Conservation (phyloP, 2,888 invertebrate species). For the Nysson spinosus region DNA sequence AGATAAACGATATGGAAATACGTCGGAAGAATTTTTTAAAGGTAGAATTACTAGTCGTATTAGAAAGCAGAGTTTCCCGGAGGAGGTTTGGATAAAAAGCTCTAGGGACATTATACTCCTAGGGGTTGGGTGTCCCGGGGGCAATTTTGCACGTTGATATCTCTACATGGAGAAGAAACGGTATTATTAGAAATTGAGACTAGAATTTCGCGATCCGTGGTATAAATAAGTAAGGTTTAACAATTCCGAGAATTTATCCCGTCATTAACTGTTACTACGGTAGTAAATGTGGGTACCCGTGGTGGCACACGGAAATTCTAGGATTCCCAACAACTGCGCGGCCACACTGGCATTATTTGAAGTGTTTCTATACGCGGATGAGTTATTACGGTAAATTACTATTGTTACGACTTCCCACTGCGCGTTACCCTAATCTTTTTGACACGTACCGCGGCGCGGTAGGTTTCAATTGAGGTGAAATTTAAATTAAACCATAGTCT, state of each 20-base stretch:
- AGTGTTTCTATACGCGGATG: slow-evolving; percentile 58
- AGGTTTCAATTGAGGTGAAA: slow-evolving; percentile 56
- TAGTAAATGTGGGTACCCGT: slow-evolving; percentile 17
- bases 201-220: not conserved
- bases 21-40: no score
- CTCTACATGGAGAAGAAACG: no score
- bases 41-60: no score
- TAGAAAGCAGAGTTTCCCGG: no score
- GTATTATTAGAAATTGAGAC: not conserved
- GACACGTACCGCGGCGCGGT: slow-evolving; percentile 50
- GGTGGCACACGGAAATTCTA: slow-evolving; percentile 33
- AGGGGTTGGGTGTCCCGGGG: no score
- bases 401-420: slow-evolving; percentile 55
- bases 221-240: slow-evolving; percentile 8
- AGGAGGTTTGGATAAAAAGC: no score
- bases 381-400: slow-evolving; percentile 60
- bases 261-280: slow-evolving; percentile 29
- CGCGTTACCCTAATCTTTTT: slow-evolving; percentile 59
- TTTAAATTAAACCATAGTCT: slow-evolving; percentile 51
- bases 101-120: no score
- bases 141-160: no score
- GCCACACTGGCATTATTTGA: slow-evolving; percentile 46
- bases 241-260: slow-evolving; percentile 16
- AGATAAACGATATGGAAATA: no score
- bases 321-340: slow-evolving; percentile 41